Evolutionary conservation across 2,888 invertebrate species (phyloP).

Genomic region (Meta bourneti): DNA sequence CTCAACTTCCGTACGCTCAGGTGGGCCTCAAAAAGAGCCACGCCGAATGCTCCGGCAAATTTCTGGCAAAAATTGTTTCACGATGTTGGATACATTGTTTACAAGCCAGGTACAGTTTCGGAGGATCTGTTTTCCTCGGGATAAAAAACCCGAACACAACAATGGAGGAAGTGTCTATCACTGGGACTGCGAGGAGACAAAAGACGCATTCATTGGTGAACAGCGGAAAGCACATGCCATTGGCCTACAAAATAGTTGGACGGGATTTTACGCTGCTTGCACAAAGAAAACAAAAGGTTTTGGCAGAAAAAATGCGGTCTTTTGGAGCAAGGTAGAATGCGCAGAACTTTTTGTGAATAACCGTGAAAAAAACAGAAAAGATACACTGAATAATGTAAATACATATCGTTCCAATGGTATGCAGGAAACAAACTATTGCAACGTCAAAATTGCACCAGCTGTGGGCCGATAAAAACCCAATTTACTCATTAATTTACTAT

Average conservation of each 20-base stretch:
- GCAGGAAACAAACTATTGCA: too few relatives aligned
- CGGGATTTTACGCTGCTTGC: not conserved
- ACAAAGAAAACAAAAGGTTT: not conserved
- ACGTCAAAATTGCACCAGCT: too few relatives aligned
- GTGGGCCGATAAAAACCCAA: too few relatives aligned
- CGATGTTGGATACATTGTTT: conserved; percentile 5
- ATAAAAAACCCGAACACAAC: not conserved
- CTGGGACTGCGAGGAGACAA: not conserved
- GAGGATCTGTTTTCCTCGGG: not conserved
- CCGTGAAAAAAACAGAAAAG: not conserved
- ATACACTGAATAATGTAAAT: not conserved
- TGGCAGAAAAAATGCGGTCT: not conserved
- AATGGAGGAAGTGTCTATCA: conserved; percentile 37
- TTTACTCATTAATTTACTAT: too few relatives aligned
- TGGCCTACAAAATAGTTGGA: conserved; percentile 28
- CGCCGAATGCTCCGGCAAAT: too few relatives aligned
- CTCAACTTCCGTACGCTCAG: too few relatives aligned
- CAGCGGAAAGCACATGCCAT: conserved; percentile 31
- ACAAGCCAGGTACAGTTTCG: not conserved
- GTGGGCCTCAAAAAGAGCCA: too few relatives aligned
- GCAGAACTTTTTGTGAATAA: not conserved
- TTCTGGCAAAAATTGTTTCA: too few relatives aligned
- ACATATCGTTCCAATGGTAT: not conserved
- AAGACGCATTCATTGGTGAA: not conserved
- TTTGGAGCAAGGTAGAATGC: not conserved